These are phyloP conservation scores for Damaliscus lunatus DNA, from an alignment of 2,113 vertebrate genomes.

Conservation along the genomic window DNA sequence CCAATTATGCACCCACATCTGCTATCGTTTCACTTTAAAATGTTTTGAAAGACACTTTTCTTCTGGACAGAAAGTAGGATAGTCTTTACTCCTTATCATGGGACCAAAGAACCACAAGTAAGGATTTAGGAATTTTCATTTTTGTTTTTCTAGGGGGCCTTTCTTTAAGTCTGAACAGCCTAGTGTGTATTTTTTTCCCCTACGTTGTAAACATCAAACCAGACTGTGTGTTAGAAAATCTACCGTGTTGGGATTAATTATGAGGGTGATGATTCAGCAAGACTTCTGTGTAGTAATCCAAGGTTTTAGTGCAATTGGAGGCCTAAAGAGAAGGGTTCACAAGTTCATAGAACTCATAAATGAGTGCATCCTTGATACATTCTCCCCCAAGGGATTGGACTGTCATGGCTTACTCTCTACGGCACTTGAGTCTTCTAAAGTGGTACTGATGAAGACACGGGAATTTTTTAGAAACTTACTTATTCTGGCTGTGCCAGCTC, in stretches of 20 bases:
- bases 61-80: not conserved
- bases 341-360: not conserved
- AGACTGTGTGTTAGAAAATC: not conserved
- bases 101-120: not conserved
- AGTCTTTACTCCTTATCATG: not conserved
- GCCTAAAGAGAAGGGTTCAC: not conserved
- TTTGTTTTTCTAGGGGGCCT: not conserved
- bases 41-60: not conserved
- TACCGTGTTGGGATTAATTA: not conserved
- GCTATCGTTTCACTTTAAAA: not conserved
- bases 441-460: not conserved
- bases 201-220: not conserved
- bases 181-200: not conserved
- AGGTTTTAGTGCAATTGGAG: not conserved
- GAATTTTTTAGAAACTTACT: not conserved
- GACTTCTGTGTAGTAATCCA: not conserved
- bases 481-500: not conserved
- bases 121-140: not conserved
- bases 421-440: not conserved
- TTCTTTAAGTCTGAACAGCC: not conserved
- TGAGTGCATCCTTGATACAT: fast-evolving
- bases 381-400: not conserved
- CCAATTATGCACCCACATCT: not conserved
- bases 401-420: not conserved
- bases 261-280: not conserved